These are phyloP conservation scores for Epinephelus lanceolatus DNA, from an alignment of 2,113 vertebrate species.

Conservation along the genomic window DNA sequence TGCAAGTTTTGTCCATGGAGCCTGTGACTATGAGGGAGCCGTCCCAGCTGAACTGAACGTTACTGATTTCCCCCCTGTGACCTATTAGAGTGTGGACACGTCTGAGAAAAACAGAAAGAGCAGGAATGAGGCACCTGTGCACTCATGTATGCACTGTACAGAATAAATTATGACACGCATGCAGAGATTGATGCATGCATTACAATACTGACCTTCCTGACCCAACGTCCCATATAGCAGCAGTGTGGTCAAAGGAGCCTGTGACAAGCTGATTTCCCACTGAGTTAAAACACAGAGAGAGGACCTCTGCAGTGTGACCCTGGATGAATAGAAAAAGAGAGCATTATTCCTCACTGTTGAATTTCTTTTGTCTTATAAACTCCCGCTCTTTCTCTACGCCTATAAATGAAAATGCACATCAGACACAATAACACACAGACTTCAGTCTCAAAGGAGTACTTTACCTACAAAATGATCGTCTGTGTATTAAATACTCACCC, in stretches of 20 bases:
- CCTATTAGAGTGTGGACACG: conserved; percentile 88
- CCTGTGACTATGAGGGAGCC: conserved; percentile 91
- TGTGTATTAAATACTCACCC: too few species aligned
- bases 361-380: background rate
- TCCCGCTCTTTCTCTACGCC: background rate
- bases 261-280: conserved; percentile 91
- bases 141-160: background rate
- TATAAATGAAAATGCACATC: conserved; percentile 13
- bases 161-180: background rate
- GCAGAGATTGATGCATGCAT: background rate
- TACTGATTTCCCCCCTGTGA: conserved; percentile 92
- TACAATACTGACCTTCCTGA: conserved; percentile 88
- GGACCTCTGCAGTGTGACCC: conserved; percentile 95
- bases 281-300: conserved; percentile 92
- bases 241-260: conserved; percentile 94
- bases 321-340: conserved; percentile 64
- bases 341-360: background rate
- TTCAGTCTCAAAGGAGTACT: background rate
- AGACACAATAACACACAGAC: conserved; percentile 11
- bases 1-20: conserved; percentile 95
- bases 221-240: conserved; percentile 91
- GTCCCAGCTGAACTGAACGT: conserved; percentile 94
- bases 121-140: conserved; percentile 13
- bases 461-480: too few species aligned
- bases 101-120: conserved; percentile 75